phyloP scores from a whole-genome alignment of 2,797 vertebrate genomes.

The Lagorchestes hirsutus region DNA sequence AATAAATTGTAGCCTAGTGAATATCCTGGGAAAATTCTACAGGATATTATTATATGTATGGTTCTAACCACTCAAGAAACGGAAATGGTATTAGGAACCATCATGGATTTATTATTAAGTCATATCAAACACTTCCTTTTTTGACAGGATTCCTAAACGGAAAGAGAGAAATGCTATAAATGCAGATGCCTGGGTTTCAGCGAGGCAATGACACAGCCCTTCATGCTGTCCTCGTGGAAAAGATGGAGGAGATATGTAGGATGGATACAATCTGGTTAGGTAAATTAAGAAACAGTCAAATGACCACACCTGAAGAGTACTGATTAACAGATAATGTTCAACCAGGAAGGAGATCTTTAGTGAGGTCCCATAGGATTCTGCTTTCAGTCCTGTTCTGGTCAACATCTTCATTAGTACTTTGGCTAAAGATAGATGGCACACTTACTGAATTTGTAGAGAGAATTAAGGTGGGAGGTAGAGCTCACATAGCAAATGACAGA shows the following conservation, averaged over 20 bases:
- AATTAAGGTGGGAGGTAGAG: neutral
- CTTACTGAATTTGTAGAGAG: neutral
- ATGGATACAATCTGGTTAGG: neutral
- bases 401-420: neutral
- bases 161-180: neutral
- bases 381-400: neutral
- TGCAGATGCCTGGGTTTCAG: neutral
- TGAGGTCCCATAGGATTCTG: neutral
- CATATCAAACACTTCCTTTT: neutral
- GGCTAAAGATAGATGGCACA: neutral
- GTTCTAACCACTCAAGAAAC: neutral
- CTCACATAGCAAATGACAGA: neutral
- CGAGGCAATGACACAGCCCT: neutral
- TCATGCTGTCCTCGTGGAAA: neutral
- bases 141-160: neutral
- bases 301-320: neutral
- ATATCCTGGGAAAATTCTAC: neutral
- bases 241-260: neutral
- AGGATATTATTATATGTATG: neutral
- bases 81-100: neutral
- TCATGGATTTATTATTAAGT: neutral
- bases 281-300: neutral
- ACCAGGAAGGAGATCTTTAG: neutral
- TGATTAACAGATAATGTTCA: neutral
- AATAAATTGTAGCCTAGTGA: neutral